Base-by-base conservation (phyloP, 2,113 vertebrate genomes). In the Neolamprologus brichardi region DNA sequence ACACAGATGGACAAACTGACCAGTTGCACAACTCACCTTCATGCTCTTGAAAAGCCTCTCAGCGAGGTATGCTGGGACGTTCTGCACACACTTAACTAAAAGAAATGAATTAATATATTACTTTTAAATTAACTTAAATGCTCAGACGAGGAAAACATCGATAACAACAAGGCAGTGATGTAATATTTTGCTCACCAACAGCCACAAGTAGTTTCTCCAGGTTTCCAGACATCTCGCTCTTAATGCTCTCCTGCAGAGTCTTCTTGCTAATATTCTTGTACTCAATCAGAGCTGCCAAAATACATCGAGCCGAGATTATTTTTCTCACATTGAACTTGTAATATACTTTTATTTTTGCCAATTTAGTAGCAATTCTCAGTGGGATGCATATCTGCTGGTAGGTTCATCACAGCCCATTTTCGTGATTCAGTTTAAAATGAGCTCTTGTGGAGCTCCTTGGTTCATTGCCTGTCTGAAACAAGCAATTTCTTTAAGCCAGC, bases 241-340 rank as follows among this genome's bases (percentile, higher is more conserved):
- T 95, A 28, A 98, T 97, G 94, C 97, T 98, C 53, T 98, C 95
- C 94, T 97, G 97, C 49, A 98, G 96, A 72, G 95, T 96, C 94
- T 97, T 98, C 83, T 97, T 97, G 83, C 96, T 96, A 15, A 98
- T 89, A n/a, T 78, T 95, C 95, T 95, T 97, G 93, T 98, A 98
- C 86, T 98, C 97, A 1, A 97, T 94, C 92, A 98, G 95, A 64
- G 96, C 98, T 98, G 90, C 54, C 62, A 89, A 82, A 54, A 86
- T 14, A 88, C 5, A 56, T 20, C 51, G 1, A 81, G 15, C 13
- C 51, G 1, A 12, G 37, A 44, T 72, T 72, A 44, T 7, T 72
- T 46, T 41, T 44, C 67, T 46, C 67, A 72, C 14, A 17, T 28
- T 46, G 8, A 72, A 72, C 20, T 7, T 72, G 39, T 72, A 72